phyloP scores from a whole-genome alignment of 2,113 vertebrate species.

The Saguinus midas region DNA sequence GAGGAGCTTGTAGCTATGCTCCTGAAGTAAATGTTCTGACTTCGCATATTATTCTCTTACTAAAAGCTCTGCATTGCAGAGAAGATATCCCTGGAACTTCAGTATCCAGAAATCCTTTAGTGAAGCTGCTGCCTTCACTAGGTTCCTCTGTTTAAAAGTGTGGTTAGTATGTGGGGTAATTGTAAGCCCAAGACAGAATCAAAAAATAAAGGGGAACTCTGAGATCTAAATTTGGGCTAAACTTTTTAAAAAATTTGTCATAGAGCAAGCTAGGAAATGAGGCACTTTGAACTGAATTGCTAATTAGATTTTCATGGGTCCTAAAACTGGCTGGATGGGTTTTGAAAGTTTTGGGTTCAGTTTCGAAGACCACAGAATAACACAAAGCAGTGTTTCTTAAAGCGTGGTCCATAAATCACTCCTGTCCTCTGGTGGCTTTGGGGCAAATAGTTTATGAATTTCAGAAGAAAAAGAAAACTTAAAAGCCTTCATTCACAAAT shows the following conservation, averaged over 20 bases:
- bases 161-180: neutral
- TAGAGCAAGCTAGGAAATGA: slow-evolving; percentile 28
- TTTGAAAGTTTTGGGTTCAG: slow-evolving; percentile 10
- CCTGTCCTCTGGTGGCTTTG: slow-evolving; percentile 7
- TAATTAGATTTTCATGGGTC: neutral
- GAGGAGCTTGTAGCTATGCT: neutral
- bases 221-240: neutral
- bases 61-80: neutral
- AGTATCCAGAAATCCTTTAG: neutral
- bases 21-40: neutral
- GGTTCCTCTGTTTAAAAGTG: neutral
- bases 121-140: neutral
- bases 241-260: neutral
- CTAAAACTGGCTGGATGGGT: neutral
- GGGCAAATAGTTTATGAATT: neutral
- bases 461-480: neutral
- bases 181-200: neutral
- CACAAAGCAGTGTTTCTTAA: neutral
- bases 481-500: neutral
- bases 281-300: neutral
- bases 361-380: slow-evolving; percentile 25
- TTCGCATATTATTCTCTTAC: neutral
- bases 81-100: neutral
- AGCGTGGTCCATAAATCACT: neutral
- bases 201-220: neutral